Conservation (phyloP, 92 coral and sea anemone species). For the Diadumene lineata region DNA sequence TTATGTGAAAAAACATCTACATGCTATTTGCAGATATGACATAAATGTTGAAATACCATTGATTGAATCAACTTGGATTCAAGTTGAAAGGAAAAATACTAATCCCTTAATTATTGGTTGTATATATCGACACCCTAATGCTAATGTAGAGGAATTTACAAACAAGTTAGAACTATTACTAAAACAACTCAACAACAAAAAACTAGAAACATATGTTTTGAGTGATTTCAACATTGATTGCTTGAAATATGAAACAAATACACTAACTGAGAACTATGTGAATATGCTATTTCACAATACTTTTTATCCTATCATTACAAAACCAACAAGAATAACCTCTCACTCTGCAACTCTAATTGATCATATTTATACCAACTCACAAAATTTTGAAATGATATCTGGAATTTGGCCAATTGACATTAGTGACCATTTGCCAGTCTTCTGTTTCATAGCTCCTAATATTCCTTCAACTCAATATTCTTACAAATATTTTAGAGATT, state of each 20-base stretch:
- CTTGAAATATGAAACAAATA: constrained; percentile 21
- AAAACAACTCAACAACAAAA: constrained; percentile 33
- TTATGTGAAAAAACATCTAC: constrained; percentile 38
- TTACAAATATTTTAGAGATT: constrained; percentile 16
- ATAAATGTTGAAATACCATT: constrained; percentile 34
- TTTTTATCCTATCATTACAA: constrained; percentile 46
- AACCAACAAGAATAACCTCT: constrained; percentile 52
- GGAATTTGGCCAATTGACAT: constrained; percentile 48
- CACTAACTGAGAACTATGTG: constrained; percentile 31
- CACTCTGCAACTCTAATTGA: constrained; percentile 60
- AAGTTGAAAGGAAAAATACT: constrained; percentile 22
- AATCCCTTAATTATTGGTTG: constrained; percentile 49
- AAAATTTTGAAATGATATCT: constrained; percentile 20
- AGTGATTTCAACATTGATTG: constrained; percentile 51
- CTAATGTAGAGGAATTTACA: constrained; percentile 43
- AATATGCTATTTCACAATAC: constrained; percentile 32
- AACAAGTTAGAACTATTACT: constrained; percentile 17
- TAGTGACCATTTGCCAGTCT: constrained; percentile 53
- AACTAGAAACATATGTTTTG: constrained; percentile 30
- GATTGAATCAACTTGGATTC: constrained; percentile 58
- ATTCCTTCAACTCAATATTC: neutral
- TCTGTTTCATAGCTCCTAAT: constrained; percentile 31
- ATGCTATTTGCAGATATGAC: constrained; percentile 45
- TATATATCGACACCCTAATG: constrained; percentile 54
- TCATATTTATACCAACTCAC: constrained; percentile 51